Percentiles rank a stretch among this genome's conserved stretches.
Conservation (phyloP, 1,140 invertebrate species). For the Drosophila athabasca region DNA sequence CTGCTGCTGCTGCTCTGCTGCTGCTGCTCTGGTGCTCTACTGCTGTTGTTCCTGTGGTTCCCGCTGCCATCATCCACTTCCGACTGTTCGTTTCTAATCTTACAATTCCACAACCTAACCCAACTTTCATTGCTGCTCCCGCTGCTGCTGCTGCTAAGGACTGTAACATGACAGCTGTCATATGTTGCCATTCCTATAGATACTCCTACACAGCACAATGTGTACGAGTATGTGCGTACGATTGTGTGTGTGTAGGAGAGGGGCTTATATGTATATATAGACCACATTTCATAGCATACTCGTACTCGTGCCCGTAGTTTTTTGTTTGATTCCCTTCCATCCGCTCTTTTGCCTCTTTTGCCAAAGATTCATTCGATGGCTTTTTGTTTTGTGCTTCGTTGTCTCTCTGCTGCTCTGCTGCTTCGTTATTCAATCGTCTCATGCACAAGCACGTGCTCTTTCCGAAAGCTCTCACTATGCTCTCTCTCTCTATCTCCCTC, state of each 20-base stretch:
- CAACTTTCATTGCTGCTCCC: constrained; percentile 65
- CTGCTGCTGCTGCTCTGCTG: too few relatives aligned
- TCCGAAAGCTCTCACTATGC: neutral
- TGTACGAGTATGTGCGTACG: constrained; percentile 2
- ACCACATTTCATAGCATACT: constrained; percentile 56
- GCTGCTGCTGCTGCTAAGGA: constrained; percentile 46
- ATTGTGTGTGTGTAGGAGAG: neutral
- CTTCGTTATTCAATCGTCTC: constrained; percentile 7
- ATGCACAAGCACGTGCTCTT: constrained; percentile 36
- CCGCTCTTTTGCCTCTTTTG: constrained; percentile 43
- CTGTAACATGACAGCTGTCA: constrained; percentile 78
- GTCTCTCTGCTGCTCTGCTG: constrained; percentile 36
- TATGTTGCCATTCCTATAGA: constrained; percentile 64
- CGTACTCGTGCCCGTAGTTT: constrained; percentile 25
- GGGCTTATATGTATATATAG: constrained; percentile 6
- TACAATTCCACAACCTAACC: constrained; percentile 77
- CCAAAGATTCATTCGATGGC: constrained; percentile 1
- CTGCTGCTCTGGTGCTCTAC: too few relatives aligned
- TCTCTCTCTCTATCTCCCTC: constrained; percentile 5
- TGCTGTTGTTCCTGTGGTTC: neutral
- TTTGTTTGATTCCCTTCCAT: constrained; percentile 29
- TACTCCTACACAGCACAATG: constrained; percentile 5
- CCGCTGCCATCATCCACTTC: constrained; percentile 41
- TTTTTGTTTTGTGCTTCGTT: constrained; percentile 27
- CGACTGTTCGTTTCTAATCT: constrained; percentile 57